A percentile compares a stretch with the other conserved stretches of the same genome.
phyloP scores from a whole-genome alignment of 2,113 vertebrate species.

The Tursiops truncatus region DNA sequence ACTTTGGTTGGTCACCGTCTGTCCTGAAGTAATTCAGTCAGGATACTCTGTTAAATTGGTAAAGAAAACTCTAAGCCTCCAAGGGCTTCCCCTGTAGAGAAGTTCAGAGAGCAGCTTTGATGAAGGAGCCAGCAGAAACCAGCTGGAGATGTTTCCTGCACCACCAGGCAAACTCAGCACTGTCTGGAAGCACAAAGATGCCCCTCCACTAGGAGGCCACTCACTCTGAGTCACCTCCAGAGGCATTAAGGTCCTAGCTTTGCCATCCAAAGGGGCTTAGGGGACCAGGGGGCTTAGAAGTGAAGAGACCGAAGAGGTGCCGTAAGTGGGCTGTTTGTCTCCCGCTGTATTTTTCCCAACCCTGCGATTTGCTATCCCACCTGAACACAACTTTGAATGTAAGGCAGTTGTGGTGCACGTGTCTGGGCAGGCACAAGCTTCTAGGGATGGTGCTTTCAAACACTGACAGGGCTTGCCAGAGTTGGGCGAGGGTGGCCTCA shows the following conservation, averaged over 20 bases:
- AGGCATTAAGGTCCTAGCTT: neutral
- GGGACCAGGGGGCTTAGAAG: neutral
- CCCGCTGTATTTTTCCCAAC: neutral
- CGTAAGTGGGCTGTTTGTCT: neutral
- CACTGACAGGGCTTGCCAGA: neutral
- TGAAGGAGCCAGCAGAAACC: neutral
- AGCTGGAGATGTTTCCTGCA: neutral
- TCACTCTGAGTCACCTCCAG: neutral
- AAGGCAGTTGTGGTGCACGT: conserved; percentile 4
- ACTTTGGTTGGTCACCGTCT: neutral
- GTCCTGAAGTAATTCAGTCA: neutral
- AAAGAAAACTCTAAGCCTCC: neutral
- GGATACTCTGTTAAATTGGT: neutral
- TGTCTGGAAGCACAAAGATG: neutral
- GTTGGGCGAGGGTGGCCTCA: neutral
- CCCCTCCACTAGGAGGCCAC: neutral
- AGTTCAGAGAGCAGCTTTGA: neutral
- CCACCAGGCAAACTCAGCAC: neutral
- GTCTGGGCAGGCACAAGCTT: conserved; percentile 39
- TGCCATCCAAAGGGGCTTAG: neutral
- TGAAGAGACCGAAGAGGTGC: neutral
- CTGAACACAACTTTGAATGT: neutral
- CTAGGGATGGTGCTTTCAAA: conserved; percentile 42
- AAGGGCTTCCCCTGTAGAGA: neutral
- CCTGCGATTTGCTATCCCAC: neutral